Base-by-base conservation (phyloP, 2,888 invertebrate genomes). In the Xylocampa areola region DNA sequence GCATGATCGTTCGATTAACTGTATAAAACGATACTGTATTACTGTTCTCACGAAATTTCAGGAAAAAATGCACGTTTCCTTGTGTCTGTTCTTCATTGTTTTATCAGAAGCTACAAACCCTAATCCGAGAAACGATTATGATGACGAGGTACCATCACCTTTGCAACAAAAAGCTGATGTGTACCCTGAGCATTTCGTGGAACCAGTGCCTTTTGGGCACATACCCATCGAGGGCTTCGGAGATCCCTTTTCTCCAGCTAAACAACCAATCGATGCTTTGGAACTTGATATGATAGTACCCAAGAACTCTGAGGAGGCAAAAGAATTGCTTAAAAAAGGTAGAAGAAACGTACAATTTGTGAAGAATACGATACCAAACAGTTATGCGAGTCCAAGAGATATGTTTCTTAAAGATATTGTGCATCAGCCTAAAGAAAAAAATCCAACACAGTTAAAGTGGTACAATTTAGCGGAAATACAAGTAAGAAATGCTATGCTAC, bases 151-250 rank as follows among this genome's bases (percentile, higher is more conserved):
- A 1, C 47, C 47, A 10, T 21, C 4, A 23, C 1, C 17, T 1
- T 25, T 36, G 33, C 50, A 55, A 40, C 36, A 14, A 4, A 29
- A 37, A 10, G 19, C 50, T 2, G 52, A 66, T 16, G 29, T 44
- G 0, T 59, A 53, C 4, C 54, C 73, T 1, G 41, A 61, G 10
- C 21, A 27, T 4, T 49, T 48, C 2, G 30, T 17, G 3, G 29
- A 68, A 2, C 77, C 79, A 2, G 78, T 87, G 1, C 82, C 85
- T 1, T 88, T 87, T 53, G 82, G 84, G 17, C 84, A 86, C 35
- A 77, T 89, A n/a, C 76, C 63, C 5, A 75, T 58, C 62, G 74
- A 81, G 2, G 86, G 87, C 1, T 69, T 76, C 2, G 77, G 68
- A 53, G 84, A 86, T 16, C 68, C 73, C 0, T 44, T 39, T 2